Conservation (phyloP, 2,113 vertebrate genomes). For the Martes martes region DNA sequence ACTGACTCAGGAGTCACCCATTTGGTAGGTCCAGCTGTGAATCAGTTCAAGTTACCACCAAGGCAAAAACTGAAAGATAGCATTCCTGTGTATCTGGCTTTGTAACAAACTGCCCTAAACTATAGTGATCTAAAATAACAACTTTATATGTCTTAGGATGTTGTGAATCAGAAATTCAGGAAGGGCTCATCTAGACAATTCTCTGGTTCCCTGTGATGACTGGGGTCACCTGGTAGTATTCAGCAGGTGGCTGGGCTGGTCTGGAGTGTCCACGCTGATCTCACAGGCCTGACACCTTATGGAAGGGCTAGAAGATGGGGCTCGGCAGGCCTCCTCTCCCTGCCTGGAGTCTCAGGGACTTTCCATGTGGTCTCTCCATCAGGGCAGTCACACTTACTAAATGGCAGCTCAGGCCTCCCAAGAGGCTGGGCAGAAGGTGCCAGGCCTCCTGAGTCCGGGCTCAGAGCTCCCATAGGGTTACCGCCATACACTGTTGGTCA, state of each 20-base stretch:
- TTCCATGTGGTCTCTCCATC: not conserved
- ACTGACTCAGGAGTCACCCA: not conserved
- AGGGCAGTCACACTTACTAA: not conserved
- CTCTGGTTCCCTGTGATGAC: not conserved
- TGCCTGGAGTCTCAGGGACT: not conserved
- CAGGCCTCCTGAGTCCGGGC: not conserved
- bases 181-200: not conserved
- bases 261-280: not conserved
- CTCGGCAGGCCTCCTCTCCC: not conserved
- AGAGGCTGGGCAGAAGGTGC: not conserved
- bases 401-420: not conserved
- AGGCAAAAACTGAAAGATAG: not conserved
- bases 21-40: not conserved
- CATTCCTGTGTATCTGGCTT: not conserved
- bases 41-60: not conserved
- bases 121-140: not conserved
- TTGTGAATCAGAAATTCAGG: not conserved
- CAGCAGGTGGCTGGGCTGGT: not conserved
- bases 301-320: not conserved
- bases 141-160: not conserved
- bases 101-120: not conserved
- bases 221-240: not conserved
- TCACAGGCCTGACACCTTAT: not conserved
- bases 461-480: not conserved
- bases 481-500: not conserved